Conservation (phyloP, 2,888 invertebrate species). For the Lasiommata megera region DNA sequence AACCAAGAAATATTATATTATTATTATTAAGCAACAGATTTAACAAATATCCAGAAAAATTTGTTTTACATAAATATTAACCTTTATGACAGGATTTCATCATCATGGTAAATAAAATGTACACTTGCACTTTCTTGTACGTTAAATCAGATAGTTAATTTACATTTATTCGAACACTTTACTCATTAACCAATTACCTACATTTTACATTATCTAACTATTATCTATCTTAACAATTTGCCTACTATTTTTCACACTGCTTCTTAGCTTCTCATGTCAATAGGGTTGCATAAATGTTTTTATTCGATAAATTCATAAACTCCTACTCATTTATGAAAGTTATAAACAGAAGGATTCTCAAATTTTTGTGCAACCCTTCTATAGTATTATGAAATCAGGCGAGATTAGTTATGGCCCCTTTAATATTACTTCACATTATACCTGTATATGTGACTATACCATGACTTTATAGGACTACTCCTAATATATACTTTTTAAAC, state of each 20-base stretch:
- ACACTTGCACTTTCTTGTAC: background rate
- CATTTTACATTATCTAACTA: background rate
- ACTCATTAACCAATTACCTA: background rate
- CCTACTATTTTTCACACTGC: slow-evolving; percentile 19
- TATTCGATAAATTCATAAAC: background rate
- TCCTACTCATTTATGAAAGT: background rate
- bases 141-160: background rate
- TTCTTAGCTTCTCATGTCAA: slow-evolving; percentile 58
- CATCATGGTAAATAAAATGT: background rate
- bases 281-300: slow-evolving; percentile 29
- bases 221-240: background rate
- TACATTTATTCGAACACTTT: background rate
- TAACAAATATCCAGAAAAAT: too few relatives aligned
- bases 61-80: background rate
- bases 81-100: background rate
- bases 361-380: slow-evolving; percentile 30
- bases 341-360: background rate
- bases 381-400: slow-evolving; percentile 16
- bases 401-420: slow-evolving; percentile 29
- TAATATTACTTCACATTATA: background rate
- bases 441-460: too few relatives aligned
- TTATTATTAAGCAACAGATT: too few relatives aligned
- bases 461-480: too few relatives aligned
- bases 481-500: too few relatives aligned
- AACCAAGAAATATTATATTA: too few relatives aligned